Evolutionary conservation across 2,113 vertebrate species (phyloP), one percentile per base, ranked within the genome.

Genomic region (Amblyopsis rosae): DNA sequence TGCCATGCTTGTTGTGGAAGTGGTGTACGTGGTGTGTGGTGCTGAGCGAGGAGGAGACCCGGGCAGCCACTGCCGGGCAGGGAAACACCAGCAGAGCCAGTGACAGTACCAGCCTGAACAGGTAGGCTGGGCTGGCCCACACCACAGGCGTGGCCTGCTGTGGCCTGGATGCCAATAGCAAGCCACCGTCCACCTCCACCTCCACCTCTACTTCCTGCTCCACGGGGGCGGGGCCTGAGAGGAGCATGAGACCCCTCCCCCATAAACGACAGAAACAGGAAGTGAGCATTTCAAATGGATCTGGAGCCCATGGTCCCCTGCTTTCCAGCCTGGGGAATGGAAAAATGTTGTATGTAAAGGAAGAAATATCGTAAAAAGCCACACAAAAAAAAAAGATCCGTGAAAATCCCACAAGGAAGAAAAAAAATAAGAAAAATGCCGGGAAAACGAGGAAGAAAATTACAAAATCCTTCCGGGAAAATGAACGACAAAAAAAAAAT

Each of bases 11-110:
- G 90, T 93, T 97, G 92, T 97, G 95, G 90, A 97, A 96, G 91
- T 97, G 95, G 89, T 97, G 95, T 79, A 96, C 95, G 65, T 96
- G 96, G 91, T 96, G 95, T 51, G 96, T 96, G 80, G 95, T 96
- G 85, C 95, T 96, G 87, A 97, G 95, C 85, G 95, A 96, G 81
- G 96, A 97, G 60, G 96, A 97, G 58, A 97, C 96, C 66, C 95
- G 87, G 62, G 96, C 96, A 6, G 94, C 93, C 62, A 93, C 92
- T 0, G 91, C 90, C 9, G 90, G 85, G 72, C 92, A 92, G 3
- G 91, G 92, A 61, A 91, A 90, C 26, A 87, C 89, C 80, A 94
- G 82, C 76, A 93, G 82, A 0, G 91, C 89, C 79, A 93, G 55
- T 7, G 89, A 90, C n/a, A 94, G 83, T 8, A 92, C 90, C 70